Evolutionary conservation across 2,888 invertebrate species (phyloP), one percentile per base, ranked within the genome.

Genomic region (Neoscelio sp.): DNA sequence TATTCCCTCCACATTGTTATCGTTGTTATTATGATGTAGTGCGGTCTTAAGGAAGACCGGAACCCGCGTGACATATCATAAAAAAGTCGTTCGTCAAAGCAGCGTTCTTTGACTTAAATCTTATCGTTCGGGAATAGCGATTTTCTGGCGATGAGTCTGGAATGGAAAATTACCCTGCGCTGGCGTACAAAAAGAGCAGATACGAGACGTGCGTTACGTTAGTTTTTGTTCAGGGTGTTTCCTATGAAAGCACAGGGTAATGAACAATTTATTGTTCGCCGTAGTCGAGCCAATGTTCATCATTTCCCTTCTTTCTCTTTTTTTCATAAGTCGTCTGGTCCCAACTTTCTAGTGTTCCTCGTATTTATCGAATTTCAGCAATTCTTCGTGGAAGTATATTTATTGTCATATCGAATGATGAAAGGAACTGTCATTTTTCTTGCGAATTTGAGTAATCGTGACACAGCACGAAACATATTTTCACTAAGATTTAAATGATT

Each of bases 61-160:
- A 62, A 64, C n/a, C 73, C 56, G 73, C 52, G 73, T 73, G 54
- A 73, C 73, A 73, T 73, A 73, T 71, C 71, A 71, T 52, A 44
- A 13, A 28, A 71, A 62, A 62, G 12, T 40, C 68, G 30, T 68
- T 58, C 60, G 58, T 42, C 58, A 40, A 26, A 60, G 50, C 48
- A 60, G 58, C 60, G 30, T 52, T 50, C 23, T 50, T 40, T 40
- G 68, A 58, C 40, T 48, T 48, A 28, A 17, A 44, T 18, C 23
- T 17, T 10, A 17, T 28, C 6, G n/a, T 26, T 38, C 5, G 15
- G 35, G 35, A 35, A 35, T 13, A 13, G 13, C 3, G 35, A 12
- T 35, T 35, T 35, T 13, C 33, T 33, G n/a, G n/a, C n/a, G n/a
- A n/a, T n/a, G n/a, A n/a, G n/a, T n/a, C n/a, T n/a, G n/a, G n/a